Evolutionary conservation across 2,888 invertebrate genomes (phyloP), one percentile per base, ranked within the genome.

Genomic region (Ophion ellenae): DNA sequence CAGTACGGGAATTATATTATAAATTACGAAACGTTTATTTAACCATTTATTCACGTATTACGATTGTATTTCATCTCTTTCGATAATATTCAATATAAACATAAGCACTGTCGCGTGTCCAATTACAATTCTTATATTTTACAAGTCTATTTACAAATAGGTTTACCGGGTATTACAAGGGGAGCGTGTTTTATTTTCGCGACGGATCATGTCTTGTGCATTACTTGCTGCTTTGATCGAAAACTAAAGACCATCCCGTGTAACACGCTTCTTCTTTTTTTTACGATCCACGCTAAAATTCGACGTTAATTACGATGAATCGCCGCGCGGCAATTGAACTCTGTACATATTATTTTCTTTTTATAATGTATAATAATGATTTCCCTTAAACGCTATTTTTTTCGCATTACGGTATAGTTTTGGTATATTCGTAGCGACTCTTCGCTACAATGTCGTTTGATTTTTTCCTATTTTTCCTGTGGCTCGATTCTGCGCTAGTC

Each of bases 361-460:
- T 73, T 59, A 79, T 86, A 77, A 83, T 85, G 71, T 84, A 86
- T 87, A 86, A 83, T 88, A 81, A 70, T 69, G 67, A 73, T 87
- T 80, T 86, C 81, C 82, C 90, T 90, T 90, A 90, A 40, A 85
- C 66, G 81, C 89, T 90, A 90, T 86, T 88, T 85, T 85, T 85
- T 85, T 83, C 88, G 81, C 88, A 89, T 85, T 90, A 93, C 82
- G 82, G 90, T 91, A 92, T 92, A 90, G 92, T 92, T 94, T 94
- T 94, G 93, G 94, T 94, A 93, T 93, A 92, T 92, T 81, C 91
- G 92, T 94, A 94, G 93, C 93, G 91, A 91, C 90, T 92, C 92
- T 92, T 92, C 81, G 66, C 73, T 92, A 90, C 90, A 91, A 91
- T 92, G 74, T 86, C 90, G 87, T 91, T 92, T 92, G 90, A 92